These are phyloP conservation scores for Exephanes ischioxanthus DNA, from an alignment of 2,888 invertebrate species.

Conservation along the genomic window DNA sequence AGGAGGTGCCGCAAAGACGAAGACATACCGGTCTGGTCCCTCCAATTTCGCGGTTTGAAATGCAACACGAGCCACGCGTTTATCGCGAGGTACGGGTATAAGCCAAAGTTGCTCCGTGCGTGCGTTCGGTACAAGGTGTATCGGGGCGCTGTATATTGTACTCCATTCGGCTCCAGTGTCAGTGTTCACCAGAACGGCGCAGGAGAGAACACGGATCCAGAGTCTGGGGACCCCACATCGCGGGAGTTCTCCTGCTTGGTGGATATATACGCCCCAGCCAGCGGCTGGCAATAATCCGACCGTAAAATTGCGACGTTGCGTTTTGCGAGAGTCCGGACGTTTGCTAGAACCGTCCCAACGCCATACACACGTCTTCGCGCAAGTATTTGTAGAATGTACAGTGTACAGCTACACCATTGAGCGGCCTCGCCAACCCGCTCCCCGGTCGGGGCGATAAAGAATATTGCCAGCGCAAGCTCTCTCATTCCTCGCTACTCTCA, in stretches of 20 bases:
- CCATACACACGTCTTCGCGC: conserved; percentile 13
- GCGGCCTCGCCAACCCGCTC: conserved; percentile 7
- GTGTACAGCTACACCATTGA: conserved; percentile 4
- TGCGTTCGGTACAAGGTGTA: conserved; percentile 36
- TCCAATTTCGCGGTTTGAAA: conserved; percentile 61
- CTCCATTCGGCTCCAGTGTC: not conserved
- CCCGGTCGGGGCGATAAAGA: conserved; percentile 67
- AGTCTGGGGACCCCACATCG: conserved; percentile 49
- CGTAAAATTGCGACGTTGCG: conserved; percentile 70
- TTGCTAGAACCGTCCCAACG: conserved; percentile 46
- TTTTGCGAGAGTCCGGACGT: conserved; percentile 59
- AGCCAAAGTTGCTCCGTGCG: conserved; percentile 38
- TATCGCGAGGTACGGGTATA: conserved; percentile 20
- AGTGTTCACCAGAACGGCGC: not conserved
- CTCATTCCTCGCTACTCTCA: not conserved
- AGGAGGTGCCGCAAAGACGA: conserved; percentile 1
- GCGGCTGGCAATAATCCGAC: conserved; percentile 67
- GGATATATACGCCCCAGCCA: conserved; percentile 41
- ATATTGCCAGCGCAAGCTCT: conserved; percentile 51
- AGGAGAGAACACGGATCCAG: not conserved
- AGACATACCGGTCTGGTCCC: conserved; percentile 40
- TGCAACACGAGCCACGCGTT: conserved; percentile 53
- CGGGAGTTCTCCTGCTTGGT: conserved; percentile 33
- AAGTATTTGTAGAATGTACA: conserved; percentile 16
- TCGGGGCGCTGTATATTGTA: conserved; percentile 47